Evolutionary conservation across 2,888 invertebrate genomes (phyloP).

Genomic region (Sesamia inferens): DNA sequence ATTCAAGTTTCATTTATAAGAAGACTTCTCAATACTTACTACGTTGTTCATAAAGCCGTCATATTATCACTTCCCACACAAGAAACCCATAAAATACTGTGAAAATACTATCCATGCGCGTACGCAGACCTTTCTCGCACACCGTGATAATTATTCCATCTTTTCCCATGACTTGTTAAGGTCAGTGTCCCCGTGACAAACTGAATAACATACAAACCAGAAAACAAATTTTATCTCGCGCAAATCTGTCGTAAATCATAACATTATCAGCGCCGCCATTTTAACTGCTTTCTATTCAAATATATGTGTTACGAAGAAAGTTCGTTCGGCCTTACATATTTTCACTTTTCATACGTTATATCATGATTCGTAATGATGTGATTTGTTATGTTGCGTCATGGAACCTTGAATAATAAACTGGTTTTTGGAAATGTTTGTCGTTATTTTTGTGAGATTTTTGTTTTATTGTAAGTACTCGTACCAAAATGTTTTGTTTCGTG

Average conservation of each 20-base stretch:
- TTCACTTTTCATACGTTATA: slow-evolving; percentile 80
- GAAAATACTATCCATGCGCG: background rate
- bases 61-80: background rate
- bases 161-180: slow-evolving; percentile 38
- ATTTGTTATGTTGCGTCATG: slow-evolving; percentile 53
- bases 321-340: slow-evolving; percentile 66
- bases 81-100: background rate
- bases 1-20: background rate
- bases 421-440: slow-evolving; percentile 35
- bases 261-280: slow-evolving; percentile 54
- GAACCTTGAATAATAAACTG: slow-evolving; percentile 53
- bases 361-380: slow-evolving; percentile 67
- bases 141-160: slow-evolving; percentile 19
- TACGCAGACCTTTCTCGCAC: slow-evolving; percentile 6
- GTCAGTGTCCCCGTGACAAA: slow-evolving; percentile 40
- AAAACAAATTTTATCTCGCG: slow-evolving; percentile 52
- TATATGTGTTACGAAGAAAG: slow-evolving; percentile 80
- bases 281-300: slow-evolving; percentile 82
- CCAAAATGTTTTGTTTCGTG: background rate
- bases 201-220: slow-evolving; percentile 24
- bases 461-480: background rate
- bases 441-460: background rate
- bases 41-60: background rate
- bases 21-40: no score
- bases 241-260: slow-evolving; percentile 60